Percentiles rank a stretch among this genome's conserved stretches.
Conservation (phyloP, 2,113 vertebrate genomes). For the Oreamnos americanus region DNA sequence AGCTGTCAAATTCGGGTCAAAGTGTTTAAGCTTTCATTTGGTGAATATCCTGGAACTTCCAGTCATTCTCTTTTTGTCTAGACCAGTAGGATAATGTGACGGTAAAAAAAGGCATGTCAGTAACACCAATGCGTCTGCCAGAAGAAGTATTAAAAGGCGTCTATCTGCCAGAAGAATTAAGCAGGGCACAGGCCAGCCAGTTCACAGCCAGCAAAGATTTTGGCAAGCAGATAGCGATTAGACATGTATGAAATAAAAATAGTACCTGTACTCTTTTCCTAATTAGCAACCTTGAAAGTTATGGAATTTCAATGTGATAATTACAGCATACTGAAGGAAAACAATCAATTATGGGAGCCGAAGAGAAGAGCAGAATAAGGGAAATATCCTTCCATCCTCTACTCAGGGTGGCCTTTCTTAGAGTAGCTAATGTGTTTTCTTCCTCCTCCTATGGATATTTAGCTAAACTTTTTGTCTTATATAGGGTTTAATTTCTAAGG, state of each 20-base stretch:
- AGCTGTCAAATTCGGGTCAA: neutral
- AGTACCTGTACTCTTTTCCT: neutral
- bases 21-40: neutral
- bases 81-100: neutral
- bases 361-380: neutral
- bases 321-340: neutral
- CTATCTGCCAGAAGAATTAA: neutral
- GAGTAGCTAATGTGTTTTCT: neutral
- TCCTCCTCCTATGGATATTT: neutral
- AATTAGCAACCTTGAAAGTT: neutral
- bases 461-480: neutral
- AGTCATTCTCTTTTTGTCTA: neutral
- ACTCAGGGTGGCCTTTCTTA: neutral
- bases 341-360: neutral
- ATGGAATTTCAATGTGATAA: neutral
- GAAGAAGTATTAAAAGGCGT: neutral
- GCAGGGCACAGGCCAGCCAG: neutral
- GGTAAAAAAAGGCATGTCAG: neutral
- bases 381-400: neutral
- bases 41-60: neutral
- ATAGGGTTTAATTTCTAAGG: neutral
- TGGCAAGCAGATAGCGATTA: neutral
- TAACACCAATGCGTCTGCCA: neutral
- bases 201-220: neutral
- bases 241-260: neutral